Evolutionary conservation across 2,113 vertebrate genomes (phyloP).

Genomic region (Pavo muticus): DNA sequence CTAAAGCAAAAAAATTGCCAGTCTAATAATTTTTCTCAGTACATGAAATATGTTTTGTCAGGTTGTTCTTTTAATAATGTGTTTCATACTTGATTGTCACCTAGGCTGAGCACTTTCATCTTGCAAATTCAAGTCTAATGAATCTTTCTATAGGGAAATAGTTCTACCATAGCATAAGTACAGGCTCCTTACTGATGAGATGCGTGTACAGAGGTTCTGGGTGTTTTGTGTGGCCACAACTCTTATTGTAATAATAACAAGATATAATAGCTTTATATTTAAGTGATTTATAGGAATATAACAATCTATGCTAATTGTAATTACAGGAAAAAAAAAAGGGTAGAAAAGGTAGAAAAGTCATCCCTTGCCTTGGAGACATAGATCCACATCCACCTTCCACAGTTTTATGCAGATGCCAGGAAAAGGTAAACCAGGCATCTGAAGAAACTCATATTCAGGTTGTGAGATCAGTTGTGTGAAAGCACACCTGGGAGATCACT

Average conservation of each 20-base stretch:
- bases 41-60: background rate
- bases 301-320: background rate
- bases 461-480: background rate
- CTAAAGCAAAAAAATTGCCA: background rate
- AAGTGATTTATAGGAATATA: background rate
- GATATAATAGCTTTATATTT: background rate
- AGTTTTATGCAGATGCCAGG: background rate
- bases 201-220: background rate
- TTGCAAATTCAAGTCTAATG: background rate
- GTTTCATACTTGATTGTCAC: background rate
- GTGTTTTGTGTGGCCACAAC: background rate
- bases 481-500: background rate
- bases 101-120: background rate
- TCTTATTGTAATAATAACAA: background rate
- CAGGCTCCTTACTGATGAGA: background rate
- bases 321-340: background rate
- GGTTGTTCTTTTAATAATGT: background rate
- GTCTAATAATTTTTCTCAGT: background rate
- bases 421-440: background rate
- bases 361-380: background rate
- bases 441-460: background rate
- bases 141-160: background rate
- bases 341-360: background rate
- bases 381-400: background rate
- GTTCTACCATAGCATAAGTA: background rate